These are phyloP conservation scores for Schizothorax lantsangensis DNA, from an alignment of 2,797 vertebrate genomes.

Conservation along the genomic window DNA sequence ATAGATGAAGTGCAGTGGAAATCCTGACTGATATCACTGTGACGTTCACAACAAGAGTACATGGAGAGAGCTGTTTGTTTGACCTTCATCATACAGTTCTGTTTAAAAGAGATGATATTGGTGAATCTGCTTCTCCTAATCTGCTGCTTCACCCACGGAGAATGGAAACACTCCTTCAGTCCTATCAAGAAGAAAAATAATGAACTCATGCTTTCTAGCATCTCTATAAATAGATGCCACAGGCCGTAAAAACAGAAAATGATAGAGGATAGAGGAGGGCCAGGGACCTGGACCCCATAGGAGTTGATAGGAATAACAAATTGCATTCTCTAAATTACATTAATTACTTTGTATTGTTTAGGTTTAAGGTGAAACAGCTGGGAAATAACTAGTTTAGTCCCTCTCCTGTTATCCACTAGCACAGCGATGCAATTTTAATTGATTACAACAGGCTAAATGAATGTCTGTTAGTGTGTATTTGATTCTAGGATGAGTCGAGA, in stretches of 20 bases:
- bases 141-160: slow-evolving; percentile 54
- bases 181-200: slow-evolving; percentile 49
- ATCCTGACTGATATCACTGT: background rate
- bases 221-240: slow-evolving; percentile 50
- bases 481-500: background rate
- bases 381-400: background rate
- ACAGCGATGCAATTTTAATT: background rate
- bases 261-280: background rate
- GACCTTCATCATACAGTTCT: slow-evolving; percentile 37
- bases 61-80: slow-evolving; percentile 34
- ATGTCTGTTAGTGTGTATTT: background rate
- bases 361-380: background rate
- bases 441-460: background rate
- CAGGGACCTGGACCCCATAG: background rate
- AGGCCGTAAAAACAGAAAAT: background rate
- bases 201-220: slow-evolving; percentile 40
- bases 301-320: too few species aligned
- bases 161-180: slow-evolving; percentile 59
- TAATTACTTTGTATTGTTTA: background rate
- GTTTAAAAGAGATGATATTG: slow-evolving; percentile 57
- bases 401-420: background rate
- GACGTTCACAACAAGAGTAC: background rate
- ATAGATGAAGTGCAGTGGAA: background rate
- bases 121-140: slow-evolving; percentile 56
- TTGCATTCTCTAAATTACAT: background rate